Percentiles rank a stretch among this genome's conserved stretches.
Conservation (phyloP, 2,888 invertebrate genomes). For the Panorpa germanica region DNA sequence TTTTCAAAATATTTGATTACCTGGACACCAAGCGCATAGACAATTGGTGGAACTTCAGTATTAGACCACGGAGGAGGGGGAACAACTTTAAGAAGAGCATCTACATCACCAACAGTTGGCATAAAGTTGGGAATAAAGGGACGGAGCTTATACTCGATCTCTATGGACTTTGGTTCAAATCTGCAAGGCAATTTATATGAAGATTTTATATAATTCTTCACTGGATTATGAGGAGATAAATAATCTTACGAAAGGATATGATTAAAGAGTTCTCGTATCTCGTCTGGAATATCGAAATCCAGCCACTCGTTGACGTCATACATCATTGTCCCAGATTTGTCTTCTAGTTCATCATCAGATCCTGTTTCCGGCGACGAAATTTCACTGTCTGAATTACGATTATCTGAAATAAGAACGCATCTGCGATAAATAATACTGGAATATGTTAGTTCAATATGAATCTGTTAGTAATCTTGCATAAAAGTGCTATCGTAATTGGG, state of each 20-base stretch:
- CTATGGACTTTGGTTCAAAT: slow-evolving; percentile 83
- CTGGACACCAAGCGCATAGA: too few relatives aligned
- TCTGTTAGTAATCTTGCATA: too few relatives aligned
- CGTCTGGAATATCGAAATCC: slow-evolving; percentile 58
- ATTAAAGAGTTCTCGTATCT: slow-evolving; percentile 82
- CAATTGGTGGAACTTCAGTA: too few relatives aligned
- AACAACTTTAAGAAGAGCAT: slow-evolving; percentile 87
- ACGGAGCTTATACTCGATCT: slow-evolving; percentile 73
- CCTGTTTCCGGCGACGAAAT: too few relatives aligned
- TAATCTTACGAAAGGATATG: slow-evolving; percentile 66
- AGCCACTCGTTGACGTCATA: slow-evolving; percentile 73
- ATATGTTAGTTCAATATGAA: too few relatives aligned
- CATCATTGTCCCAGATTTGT: too few relatives aligned
- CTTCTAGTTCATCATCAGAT: too few relatives aligned
- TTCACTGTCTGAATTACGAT: too few relatives aligned
- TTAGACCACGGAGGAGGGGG: slow-evolving; percentile 46
- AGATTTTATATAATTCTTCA: neutral
- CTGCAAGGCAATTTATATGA: slow-evolving; percentile 25
- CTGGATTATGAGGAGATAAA: neutral
- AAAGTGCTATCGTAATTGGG: too few relatives aligned
- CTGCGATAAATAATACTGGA: too few relatives aligned
- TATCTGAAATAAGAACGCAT: too few relatives aligned
- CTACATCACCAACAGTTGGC: slow-evolving; percentile 96
- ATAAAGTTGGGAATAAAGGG: slow-evolving; percentile 95
- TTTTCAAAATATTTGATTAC: too few relatives aligned